phyloP scores from a whole-genome alignment of 2,888 invertebrate genomes.

The Dasysyrphus tricinctus region DNA sequence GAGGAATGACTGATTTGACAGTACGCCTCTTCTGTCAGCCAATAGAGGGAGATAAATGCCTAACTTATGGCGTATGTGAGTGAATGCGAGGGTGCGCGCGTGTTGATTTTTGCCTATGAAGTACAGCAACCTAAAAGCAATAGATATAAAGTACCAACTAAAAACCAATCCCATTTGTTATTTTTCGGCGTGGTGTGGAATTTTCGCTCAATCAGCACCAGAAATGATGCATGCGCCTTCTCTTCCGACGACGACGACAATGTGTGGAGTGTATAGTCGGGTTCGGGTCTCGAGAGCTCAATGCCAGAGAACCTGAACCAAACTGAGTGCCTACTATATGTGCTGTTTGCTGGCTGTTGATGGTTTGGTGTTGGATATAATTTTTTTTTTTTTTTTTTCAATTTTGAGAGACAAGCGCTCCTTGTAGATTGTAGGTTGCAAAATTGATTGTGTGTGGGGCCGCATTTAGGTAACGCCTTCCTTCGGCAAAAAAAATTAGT shows the following conservation, averaged over 20 bases:
- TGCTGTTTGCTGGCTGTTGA: conserved; percentile 50
- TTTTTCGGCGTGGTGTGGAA: conserved; percentile 78
- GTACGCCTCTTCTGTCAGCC: conserved; percentile 83
- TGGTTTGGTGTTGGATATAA: conserved; percentile 64
- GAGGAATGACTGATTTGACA: conserved; percentile 83
- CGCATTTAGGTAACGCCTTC: conserved; percentile 77
- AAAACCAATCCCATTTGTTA: conserved; percentile 84
- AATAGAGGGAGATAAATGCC: conserved; percentile 76
- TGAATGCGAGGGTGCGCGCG: conserved; percentile 75
- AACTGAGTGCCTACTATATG: conserved; percentile 36
- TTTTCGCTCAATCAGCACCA: conserved; percentile 76
- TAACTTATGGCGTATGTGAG: conserved; percentile 74
- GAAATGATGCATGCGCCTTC: conserved; percentile 75
- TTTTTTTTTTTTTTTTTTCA: conserved; percentile 21
- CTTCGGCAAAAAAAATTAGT: conserved; percentile 52
- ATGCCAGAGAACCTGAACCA: conserved; percentile 47
- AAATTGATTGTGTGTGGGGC: conserved; percentile 76
- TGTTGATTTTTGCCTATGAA: conserved; percentile 72
- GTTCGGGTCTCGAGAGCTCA: conserved; percentile 37
- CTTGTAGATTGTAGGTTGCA: conserved; percentile 74
- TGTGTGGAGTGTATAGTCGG: conserved; percentile 40
- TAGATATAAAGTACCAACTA: conserved; percentile 76
- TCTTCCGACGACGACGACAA: conserved; percentile 56
- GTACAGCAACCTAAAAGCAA: conserved; percentile 64
- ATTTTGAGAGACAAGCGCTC: conserved; percentile 75